These are phyloP conservation scores for Parasteatoda lunata DNA, from an alignment of 2,888 invertebrate genomes.

Conservation along the genomic window DNA sequence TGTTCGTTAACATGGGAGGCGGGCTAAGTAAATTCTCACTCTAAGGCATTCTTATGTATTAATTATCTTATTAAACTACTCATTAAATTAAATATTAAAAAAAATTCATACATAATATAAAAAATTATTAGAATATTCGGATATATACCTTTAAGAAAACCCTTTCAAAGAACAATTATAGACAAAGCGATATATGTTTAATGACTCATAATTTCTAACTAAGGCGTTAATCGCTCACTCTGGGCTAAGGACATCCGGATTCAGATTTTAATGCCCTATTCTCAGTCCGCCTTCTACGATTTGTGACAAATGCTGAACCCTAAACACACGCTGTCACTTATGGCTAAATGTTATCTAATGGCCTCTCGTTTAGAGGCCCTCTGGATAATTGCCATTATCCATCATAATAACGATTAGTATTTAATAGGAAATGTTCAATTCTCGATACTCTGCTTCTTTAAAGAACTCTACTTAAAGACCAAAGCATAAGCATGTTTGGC, in stretches of 20 bases:
- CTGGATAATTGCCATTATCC: constrained; percentile 54
- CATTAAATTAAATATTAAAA: too few relatives aligned
- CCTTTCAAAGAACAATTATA: constrained; percentile 18
- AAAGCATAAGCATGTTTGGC: neutral
- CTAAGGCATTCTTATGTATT: too few relatives aligned
- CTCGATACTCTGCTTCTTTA: constrained; percentile 33
- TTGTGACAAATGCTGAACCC: constrained; percentile 45
- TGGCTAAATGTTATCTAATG: constrained; percentile 61
- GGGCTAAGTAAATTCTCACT: too few relatives aligned
- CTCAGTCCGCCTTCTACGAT: constrained; percentile 12
- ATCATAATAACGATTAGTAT: constrained; percentile 61
- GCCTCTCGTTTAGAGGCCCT: constrained; percentile 55
- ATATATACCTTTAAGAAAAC: neutral
- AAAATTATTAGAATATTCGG: too few relatives aligned
- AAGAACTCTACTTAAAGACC: constrained; percentile 35
- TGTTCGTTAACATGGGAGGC: too few relatives aligned
- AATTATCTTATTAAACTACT: too few relatives aligned
- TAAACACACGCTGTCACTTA: constrained; percentile 51
- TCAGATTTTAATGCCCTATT: constrained; percentile 44
- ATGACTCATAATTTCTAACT: constrained; percentile 28
- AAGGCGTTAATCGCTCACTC: constrained; percentile 18
- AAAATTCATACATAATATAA: too few relatives aligned
- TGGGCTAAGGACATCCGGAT: constrained; percentile 16
- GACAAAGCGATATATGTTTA: constrained; percentile 39
- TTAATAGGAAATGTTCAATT: constrained; percentile 60